phyloP scores from a whole-genome alignment of 2,888 invertebrate genomes.

The Periphyllus acericola region DNA sequence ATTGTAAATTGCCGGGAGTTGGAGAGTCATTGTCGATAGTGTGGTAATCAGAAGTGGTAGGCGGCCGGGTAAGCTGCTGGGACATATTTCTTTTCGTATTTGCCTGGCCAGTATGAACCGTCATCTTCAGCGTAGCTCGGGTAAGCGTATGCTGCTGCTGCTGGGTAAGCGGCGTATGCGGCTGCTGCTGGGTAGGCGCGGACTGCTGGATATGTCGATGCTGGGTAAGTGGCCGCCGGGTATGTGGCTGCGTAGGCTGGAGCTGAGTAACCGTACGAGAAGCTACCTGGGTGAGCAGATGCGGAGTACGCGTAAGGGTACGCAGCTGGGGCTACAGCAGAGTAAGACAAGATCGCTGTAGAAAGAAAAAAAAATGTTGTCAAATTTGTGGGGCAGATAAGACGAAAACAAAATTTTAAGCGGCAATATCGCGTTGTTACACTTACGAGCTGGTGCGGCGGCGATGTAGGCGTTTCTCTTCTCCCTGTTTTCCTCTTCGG shows the following conservation, averaged over 20 bases:
- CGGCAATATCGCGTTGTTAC: not conserved
- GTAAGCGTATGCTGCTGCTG: constrained; percentile 9
- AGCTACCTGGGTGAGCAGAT: not conserved
- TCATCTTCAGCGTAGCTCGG: constrained; percentile 23
- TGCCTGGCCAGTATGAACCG: constrained; percentile 27
- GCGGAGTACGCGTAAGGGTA: constrained; percentile 25
- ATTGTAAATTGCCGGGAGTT: not conserved
- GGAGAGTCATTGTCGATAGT: not conserved
- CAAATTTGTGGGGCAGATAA: too few relatives aligned
- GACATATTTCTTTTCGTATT: constrained; percentile 11
- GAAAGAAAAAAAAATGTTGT: not conserved
- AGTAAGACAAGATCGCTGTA: constrained; percentile 12
- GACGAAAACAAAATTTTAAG: too few relatives aligned
- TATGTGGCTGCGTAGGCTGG: not conserved
- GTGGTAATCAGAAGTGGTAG: constrained; percentile 21
- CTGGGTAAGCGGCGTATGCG: not conserved
- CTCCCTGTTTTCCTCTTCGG: constrained; percentile 11
- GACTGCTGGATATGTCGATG: not conserved
- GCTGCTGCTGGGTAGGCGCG: not conserved
- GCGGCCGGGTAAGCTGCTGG: constrained; percentile 16
- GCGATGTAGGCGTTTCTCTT: constrained; percentile 21
- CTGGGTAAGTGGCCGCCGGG: not conserved
- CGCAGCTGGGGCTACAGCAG: not conserved
- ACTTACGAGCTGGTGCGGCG: constrained; percentile 35
- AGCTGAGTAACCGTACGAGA: not conserved